Evolutionary conservation across 1,140 invertebrate species (phyloP).

Genomic region (Anastrepha obliqua): DNA sequence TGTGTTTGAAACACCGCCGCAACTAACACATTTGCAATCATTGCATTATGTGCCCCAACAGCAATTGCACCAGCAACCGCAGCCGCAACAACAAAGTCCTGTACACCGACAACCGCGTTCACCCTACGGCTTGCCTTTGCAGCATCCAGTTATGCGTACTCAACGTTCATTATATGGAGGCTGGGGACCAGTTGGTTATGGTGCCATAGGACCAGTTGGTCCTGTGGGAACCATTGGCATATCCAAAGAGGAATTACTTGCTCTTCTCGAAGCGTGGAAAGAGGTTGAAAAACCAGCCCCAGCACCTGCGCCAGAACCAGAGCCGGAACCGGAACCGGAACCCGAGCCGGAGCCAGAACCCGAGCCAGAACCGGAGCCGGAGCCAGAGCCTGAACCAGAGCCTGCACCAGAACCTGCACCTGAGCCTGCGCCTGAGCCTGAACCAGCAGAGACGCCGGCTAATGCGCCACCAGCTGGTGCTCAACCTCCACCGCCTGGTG

Average conservation of each 20-base stretch:
- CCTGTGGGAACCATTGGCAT: slow-evolving; percentile 62
- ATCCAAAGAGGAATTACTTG: slow-evolving; percentile 67
- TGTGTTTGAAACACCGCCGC: not conserved
- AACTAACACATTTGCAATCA: not conserved
- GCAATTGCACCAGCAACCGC: not conserved
- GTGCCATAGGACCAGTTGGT: slow-evolving; percentile 45
- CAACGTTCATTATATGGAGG: slow-evolving; percentile 39
- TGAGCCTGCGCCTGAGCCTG: slow-evolving; percentile 67
- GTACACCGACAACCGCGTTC: not conserved
- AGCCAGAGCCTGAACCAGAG: slow-evolving; percentile 62
- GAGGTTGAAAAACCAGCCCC: slow-evolving; percentile 63
- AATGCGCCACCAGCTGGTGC: slow-evolving; percentile 58
- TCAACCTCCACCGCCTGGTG: slow-evolving; percentile 63
- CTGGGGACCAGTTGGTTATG: not conserved
- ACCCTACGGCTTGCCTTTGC: slow-evolving; percentile 3
- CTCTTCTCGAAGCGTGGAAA: slow-evolving; percentile 67
- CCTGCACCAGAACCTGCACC: slow-evolving; percentile 69
- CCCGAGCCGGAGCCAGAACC: slow-evolving; percentile 61
- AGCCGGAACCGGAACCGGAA: slow-evolving; percentile 63
- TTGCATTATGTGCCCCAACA: slow-evolving; percentile 18
- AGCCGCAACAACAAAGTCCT: not conserved
- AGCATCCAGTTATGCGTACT: not conserved
- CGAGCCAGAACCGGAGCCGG: slow-evolving; percentile 63
- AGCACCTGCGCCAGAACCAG: slow-evolving; percentile 62
- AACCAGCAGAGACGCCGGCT: slow-evolving; percentile 54